Evolutionary conservation across 2,797 vertebrate species (phyloP).

Genomic region (Petrocephalus schoutedeni): DNA sequence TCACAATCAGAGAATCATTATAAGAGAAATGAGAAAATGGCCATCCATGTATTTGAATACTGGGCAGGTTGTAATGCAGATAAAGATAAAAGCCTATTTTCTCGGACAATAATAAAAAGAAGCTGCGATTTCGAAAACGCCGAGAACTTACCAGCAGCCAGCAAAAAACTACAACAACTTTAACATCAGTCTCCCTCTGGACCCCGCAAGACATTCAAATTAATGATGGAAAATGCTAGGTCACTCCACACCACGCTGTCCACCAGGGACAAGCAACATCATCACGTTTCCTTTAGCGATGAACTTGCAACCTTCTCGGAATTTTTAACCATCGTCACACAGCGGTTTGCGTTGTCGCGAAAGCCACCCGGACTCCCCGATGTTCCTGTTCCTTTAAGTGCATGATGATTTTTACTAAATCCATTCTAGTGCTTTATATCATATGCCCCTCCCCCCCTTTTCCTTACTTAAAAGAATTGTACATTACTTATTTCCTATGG

Average conservation of each 20-base stretch:
- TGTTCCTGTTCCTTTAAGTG: background rate
- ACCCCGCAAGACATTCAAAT: conserved; percentile 1
- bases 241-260: background rate
- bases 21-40: background rate
- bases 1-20: background rate
- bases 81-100: background rate
- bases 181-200: background rate
- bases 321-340: background rate
- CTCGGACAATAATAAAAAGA: background rate
- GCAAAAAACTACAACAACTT: background rate
- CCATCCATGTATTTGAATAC: background rate
- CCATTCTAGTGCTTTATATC: background rate
- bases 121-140: background rate
- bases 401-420: background rate
- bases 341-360: background rate
- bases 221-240: conserved; percentile 13
- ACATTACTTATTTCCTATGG: background rate
- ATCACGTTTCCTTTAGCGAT: conserved; percentile 23
- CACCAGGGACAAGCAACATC: background rate
- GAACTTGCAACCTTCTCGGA: background rate
- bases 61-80: background rate
- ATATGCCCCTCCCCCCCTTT: background rate
- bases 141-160: background rate
- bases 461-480: background rate
- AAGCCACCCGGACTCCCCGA: background rate